phyloP scores from a whole-genome alignment of 2,888 invertebrate species.

The Hololepta plana region DNA sequence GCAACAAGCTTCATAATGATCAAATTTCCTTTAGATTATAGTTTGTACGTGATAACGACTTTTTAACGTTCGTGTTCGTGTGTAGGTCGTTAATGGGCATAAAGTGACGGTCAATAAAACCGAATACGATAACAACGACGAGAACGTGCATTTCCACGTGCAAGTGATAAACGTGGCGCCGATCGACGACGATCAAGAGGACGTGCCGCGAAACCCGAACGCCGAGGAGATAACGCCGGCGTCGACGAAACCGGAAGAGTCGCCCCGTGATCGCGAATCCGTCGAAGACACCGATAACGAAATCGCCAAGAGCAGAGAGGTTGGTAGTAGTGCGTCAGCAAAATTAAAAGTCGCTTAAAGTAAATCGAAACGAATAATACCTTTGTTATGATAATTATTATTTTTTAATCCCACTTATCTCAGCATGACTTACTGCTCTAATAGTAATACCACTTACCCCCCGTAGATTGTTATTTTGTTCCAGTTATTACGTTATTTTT shows the following conservation, averaged over 20 bases:
- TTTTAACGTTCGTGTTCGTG: conserved; percentile 25
- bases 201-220: conserved; percentile 5
- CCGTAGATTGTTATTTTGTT: no score
- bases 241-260: conserved; percentile 6
- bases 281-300: conserved; percentile 19
- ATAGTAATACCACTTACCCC: no score
- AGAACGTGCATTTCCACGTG: conserved; percentile 8
- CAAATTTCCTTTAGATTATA: background rate
- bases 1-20: no score
- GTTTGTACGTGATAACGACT: background rate
- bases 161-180: conserved; percentile 8
- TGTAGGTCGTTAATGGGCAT: conserved; percentile 33
- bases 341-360: conserved; percentile 14
- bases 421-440: no score
- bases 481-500: no score
- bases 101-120: conserved; percentile 35
- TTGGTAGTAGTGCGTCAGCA: conserved; percentile 21
- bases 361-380: no score
- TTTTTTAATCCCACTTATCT: no score
- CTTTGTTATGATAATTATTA: no score
- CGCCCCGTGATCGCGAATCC: conserved; percentile 16
- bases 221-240: conserved; percentile 14
- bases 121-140: conserved; percentile 24
- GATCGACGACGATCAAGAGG: conserved; percentile 6
- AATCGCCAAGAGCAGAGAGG: conserved; percentile 19